A percentile compares a stretch with the other conserved stretches of the same genome.
phyloP scores from a whole-genome alignment of 2,888 invertebrate genomes.

The Aporophyla nigra region DNA sequence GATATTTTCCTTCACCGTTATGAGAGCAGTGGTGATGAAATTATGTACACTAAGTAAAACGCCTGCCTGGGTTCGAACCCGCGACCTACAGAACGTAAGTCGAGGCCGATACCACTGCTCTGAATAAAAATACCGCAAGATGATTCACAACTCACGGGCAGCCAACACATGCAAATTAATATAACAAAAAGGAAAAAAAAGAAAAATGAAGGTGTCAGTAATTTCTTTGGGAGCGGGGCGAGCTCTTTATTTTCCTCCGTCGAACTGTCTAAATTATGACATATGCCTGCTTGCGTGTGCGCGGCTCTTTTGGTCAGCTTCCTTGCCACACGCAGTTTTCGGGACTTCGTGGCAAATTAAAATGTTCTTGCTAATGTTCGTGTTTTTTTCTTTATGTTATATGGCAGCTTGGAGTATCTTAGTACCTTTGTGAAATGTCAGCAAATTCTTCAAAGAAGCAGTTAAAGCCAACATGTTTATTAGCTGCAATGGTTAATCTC shows the following conservation, averaged over 20 bases:
- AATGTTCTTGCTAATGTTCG: constrained; percentile 13
- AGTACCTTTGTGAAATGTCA: constrained; percentile 1
- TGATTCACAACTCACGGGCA: constrained; percentile 58
- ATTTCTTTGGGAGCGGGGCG: constrained; percentile 62
- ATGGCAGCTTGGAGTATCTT: not conserved
- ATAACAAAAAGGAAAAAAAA: constrained; percentile 54
- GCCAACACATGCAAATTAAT: constrained; percentile 63
- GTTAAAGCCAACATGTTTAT: no score
- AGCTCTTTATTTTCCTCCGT: constrained; percentile 66
- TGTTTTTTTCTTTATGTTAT: not conserved
- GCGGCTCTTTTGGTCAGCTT: constrained; percentile 58
- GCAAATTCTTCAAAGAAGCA: not conserved
- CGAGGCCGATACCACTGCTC: no score
- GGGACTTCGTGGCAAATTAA: constrained; percentile 57
- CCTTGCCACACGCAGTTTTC: constrained; percentile 68
- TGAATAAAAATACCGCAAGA: constrained; percentile 1
- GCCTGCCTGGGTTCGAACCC: no score
- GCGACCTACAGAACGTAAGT: no score
- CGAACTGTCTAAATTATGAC: constrained; percentile 73
- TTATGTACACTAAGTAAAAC: no score
- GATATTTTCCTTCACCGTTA: no score
- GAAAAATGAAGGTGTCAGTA: constrained; percentile 68
- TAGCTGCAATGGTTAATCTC: no score
- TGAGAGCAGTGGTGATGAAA: no score
- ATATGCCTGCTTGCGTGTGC: constrained; percentile 60